Evolutionary conservation across 1,140 invertebrate species (phyloP), one percentile per base, ranked within the genome.

Genomic region (Drosophila insularis): DNA sequence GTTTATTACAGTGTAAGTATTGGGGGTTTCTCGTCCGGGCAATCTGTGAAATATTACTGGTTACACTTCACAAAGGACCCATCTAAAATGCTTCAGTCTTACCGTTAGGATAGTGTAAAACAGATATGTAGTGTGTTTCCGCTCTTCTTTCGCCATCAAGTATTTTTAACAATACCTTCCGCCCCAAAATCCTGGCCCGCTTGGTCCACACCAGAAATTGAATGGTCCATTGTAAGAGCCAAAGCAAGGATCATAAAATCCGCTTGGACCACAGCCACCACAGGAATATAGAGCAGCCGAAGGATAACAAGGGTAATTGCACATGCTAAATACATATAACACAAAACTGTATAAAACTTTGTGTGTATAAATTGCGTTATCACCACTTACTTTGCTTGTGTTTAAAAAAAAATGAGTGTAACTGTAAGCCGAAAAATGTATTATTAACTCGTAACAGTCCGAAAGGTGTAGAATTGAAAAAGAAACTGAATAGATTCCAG

Each of bases 181-280:
- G 37, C 69, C 62, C 64, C 74, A 79, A 13, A 31, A 73, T 8
- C 65, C 74, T 8, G 78, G 75, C 2, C 78, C 71, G n/a, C 62
- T 70, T 1, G 78, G 67, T 46, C 78, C 71, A 40, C 61, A 75
- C 59, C 76, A 71, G 3, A 66, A 66, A 53, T 80, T 74, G 31
- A 78, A 80, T 5, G 77, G 73, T n/a, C 77, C 78, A 27, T 68
- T 68, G 21, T 63, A 81, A 13, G 61, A 4, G 1, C 78, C 68
- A 46, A 80, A 81, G 14, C 65, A 67, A 5, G 77, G 77, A 67
- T 81, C 79, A 46, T 76, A 80, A 37, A 76, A 81, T 7, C 77
- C 79, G 53, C 77, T 76, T 0, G 73, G 77, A 2, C 63, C 77
- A 21, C 63, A 69, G 8, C 77, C 68, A 10, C 79, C 79, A 21